Evolutionary conservation across 2,113 vertebrate genomes (phyloP), one percentile per base, ranked within the genome.

Genomic region (Dicentrarchus labrax): DNA sequence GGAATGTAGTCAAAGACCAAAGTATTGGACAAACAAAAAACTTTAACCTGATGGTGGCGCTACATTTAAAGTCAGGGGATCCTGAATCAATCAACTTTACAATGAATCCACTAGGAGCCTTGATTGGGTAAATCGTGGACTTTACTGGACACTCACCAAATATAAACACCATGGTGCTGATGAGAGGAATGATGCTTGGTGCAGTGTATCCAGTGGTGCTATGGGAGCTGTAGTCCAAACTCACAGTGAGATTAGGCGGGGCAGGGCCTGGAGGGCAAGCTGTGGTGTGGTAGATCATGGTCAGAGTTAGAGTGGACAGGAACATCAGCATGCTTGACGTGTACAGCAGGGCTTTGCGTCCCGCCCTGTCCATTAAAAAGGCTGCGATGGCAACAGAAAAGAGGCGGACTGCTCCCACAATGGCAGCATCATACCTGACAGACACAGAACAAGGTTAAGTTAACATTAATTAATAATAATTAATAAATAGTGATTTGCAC

Each of bases 281-380:
- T 0, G 83, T 80, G 38, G 56, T 83, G 89, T 90, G 91, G 48
- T 92, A 93, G 15, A 96, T 96, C 68, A 98, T 86, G 47, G 96
- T 97, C 94, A 99, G 89, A 0, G 95, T 94, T 80, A 99, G 93
- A 76, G 92, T 94, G 57, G 98, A 95, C 54, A 84, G 71, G 70
- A 96, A 90, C 97, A 99, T 99, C 85, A 97, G 84, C 75, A 94
- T 88, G 10, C 96, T 97, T 92, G 98, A 99, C 0, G 94, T 82
- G 4, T 96, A 99, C 6, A 99, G 97, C 64, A 99, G 94, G 15
- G 96, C 94, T 88, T 97, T 99, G 59, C 98, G 96, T 45, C 98
- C 98, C 0, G 96, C 98, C 90, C 93, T 96, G 85, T 99, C 98
- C 97, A 99, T 98, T 0, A 97, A 94, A 89, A 86, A 50, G 0